Conservation (phyloP, 2,888 invertebrate genomes). For the Norana najaformis region DNA sequence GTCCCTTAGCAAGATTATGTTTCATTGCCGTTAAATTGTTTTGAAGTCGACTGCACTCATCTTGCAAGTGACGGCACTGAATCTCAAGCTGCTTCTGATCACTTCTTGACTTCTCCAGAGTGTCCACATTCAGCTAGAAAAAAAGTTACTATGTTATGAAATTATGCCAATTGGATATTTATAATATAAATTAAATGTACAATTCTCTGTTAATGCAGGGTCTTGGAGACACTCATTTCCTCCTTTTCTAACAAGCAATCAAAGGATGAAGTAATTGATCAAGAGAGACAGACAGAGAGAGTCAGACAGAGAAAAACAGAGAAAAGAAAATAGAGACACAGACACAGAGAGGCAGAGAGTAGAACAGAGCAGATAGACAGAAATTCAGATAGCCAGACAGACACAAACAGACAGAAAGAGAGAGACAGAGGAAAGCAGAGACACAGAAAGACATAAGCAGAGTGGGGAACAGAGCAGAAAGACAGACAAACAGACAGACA, state of each 20-base stretch:
- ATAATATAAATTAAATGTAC: background rate
- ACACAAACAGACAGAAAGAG: background rate
- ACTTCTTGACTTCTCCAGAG: conserved; percentile 16
- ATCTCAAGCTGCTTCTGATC: conserved; percentile 9
- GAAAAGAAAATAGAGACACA: background rate
- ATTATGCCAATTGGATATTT: background rate
- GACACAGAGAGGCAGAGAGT: background rate
- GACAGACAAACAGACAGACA: background rate
- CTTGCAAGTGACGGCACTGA: background rate
- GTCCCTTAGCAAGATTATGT: background rate
- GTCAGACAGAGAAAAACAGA: background rate
- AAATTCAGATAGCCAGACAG: too few species aligned
- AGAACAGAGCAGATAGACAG: too few species aligned
- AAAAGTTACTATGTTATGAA: background rate
- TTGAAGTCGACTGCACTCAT: background rate
- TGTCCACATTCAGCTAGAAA: background rate
- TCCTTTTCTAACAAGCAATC: too few species aligned
- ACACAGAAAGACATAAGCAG: background rate
- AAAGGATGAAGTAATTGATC: too few species aligned
- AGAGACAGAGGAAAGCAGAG: background rate
- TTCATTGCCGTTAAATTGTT: background rate
- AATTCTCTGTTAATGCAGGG: background rate
- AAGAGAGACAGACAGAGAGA: background rate
- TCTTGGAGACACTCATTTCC: background rate
- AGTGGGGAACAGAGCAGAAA: too few species aligned